Conservation (phyloP, 2,797 vertebrate genomes). For the Chloroceryle amazona region DNA sequence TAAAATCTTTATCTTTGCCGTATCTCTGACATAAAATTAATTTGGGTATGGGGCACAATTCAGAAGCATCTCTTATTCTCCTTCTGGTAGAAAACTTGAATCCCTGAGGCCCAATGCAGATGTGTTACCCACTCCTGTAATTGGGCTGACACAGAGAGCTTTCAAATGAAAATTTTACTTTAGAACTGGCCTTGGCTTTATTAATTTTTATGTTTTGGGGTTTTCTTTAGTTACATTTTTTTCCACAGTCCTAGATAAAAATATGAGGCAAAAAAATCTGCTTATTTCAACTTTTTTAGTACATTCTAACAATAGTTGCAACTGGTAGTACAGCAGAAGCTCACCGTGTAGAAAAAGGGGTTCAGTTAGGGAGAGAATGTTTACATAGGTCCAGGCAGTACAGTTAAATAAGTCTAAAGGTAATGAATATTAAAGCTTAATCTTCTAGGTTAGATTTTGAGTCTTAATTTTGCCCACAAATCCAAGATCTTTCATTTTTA, state of each 20-base stretch:
- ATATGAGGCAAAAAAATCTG: not conserved
- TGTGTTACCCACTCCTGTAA: fast-evolving
- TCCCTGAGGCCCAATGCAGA: not conserved
- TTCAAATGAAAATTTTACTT: not conserved
- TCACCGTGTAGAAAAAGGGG: not conserved
- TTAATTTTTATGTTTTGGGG: not conserved
- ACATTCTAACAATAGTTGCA: not conserved
- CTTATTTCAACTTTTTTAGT: not conserved
- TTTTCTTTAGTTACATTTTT: not conserved
- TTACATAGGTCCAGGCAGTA: not conserved
- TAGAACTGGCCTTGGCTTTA: not conserved
- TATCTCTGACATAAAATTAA: not conserved
- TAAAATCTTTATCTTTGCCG: not conserved
- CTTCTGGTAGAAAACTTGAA: not conserved
- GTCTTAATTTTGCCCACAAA: not conserved
- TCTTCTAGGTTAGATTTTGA: not conserved
- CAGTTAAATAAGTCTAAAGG: not conserved
- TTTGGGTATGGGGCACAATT: not conserved
- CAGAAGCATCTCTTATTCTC: not conserved
- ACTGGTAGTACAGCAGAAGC: not conserved
- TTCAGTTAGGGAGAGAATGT: not conserved
- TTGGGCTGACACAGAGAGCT: not conserved
- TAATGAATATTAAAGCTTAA: not conserved
- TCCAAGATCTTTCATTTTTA: not conserved
- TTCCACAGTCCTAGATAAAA: not conserved